Evolutionary conservation across 2,113 vertebrate genomes (phyloP).

Genomic region (Xenotilapia flavipinnis): DNA sequence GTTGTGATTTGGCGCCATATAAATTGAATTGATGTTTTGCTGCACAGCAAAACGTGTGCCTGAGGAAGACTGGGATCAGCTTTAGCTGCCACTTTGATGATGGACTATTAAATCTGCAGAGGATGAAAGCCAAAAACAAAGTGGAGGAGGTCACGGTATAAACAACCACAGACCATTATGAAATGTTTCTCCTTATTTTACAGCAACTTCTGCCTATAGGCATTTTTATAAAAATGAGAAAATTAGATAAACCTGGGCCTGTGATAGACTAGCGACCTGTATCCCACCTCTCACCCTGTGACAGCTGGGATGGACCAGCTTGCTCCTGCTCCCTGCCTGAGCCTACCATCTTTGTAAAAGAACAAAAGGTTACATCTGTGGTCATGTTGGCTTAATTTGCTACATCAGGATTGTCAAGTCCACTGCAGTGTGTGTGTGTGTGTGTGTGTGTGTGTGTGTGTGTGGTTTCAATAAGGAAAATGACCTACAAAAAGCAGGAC

Average conservation of each 20-base stretch:
- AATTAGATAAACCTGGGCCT: background rate
- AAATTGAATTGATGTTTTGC: background rate
- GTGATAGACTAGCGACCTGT: background rate
- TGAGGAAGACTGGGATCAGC: background rate
- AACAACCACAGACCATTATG: background rate
- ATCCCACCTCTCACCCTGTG: background rate
- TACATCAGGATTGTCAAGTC: background rate
- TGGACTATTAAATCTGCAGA: background rate
- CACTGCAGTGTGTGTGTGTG: background rate
- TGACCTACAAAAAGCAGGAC: too few species aligned
- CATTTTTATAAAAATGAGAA: background rate
- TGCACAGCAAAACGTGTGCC: background rate
- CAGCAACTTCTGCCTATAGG: background rate
- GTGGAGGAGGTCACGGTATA: background rate
- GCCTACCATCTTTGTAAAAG: background rate
- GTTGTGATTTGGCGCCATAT: background rate
- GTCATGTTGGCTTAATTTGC: background rate
- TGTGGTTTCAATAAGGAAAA: background rate
- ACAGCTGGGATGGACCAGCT: background rate
- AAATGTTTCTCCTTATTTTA: background rate
- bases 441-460: background rate
- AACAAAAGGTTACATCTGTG: background rate
- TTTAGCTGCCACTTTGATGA: background rate
- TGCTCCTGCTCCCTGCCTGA: background rate
- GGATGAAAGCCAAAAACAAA: background rate